Percentiles rank a stretch among this genome's conserved stretches.
These are phyloP conservation scores for Albula glossodonta DNA, from an alignment of 2,113 vertebrate genomes.

Conservation along the genomic window DNA sequence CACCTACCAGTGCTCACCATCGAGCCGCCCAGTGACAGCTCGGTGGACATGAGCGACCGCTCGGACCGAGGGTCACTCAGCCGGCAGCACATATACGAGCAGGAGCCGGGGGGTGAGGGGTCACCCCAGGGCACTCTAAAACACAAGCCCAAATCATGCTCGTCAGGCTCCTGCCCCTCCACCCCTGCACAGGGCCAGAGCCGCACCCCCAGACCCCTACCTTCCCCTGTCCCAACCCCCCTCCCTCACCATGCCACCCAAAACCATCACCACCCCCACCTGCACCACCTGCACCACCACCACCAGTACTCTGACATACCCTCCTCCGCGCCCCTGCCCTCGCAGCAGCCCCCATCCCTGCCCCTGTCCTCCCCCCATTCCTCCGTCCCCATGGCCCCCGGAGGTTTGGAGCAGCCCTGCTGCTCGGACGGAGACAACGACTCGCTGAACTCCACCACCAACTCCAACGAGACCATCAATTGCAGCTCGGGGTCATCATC, in stretches of 20 bases:
- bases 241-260: conserved; percentile 64
- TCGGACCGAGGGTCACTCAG: conserved; percentile 83
- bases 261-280: conserved; percentile 64
- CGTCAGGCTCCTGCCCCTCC: conserved; percentile 53
- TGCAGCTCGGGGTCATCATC: conserved; percentile 91
- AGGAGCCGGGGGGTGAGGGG: conserved; percentile 59
- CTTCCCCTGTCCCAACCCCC: conserved; percentile 58
- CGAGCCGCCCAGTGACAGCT: conserved; percentile 90
- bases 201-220: conserved; percentile 61
- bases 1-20: conserved; percentile 88
- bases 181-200: conserved; percentile 66
- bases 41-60: conserved; percentile 89
- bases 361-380: conserved; percentile 68
- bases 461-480: conserved; percentile 92
- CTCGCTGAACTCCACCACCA: conserved; percentile 87
- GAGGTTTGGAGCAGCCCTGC: conserved; percentile 61
- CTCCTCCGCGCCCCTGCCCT: conserved; percentile 64
- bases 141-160: conserved; percentile 68
- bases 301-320: conserved; percentile 69
- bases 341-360: conserved; percentile 62
- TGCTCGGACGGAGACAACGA: conserved; percentile 88
- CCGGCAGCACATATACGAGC: conserved; percentile 82
- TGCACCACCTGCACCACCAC: conserved; percentile 68
- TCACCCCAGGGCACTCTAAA: conserved; percentile 83
- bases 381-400: conserved; percentile 59